Conservation (phyloP, 2,113 vertebrate genomes). For the Potamarius usumacintae region DNA sequence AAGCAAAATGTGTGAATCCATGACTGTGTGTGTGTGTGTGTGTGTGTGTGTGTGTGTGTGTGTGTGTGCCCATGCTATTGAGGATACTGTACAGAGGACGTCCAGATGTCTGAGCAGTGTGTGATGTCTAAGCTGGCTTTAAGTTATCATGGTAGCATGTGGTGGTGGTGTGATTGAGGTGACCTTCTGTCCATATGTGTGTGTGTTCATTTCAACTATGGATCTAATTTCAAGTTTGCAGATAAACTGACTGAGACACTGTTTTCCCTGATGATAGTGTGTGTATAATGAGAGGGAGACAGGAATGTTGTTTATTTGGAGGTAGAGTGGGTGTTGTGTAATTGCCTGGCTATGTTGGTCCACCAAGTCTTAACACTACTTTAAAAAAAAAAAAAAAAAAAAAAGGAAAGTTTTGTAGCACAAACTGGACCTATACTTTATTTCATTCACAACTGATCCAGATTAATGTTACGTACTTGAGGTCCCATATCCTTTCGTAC, state of each 20-base stretch:
- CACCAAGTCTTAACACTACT: background rate
- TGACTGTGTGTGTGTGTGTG: background rate
- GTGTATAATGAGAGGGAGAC: background rate
- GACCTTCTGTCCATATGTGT: background rate
- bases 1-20: background rate
- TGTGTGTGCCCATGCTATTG: background rate
- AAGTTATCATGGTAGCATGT: background rate
- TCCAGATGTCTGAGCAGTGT: constrained; percentile 51
- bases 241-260: background rate
- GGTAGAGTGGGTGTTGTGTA: background rate
- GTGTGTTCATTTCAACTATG: background rate
- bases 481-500: background rate
- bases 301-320: background rate
- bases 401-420: background rate
- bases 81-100: constrained; percentile 7
- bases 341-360: background rate
- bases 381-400: background rate
- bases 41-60: background rate
- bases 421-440: background rate
- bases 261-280: background rate
- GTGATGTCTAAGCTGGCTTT: constrained; percentile 15
- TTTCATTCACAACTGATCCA: background rate
- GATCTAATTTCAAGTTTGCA: background rate
- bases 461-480: background rate
- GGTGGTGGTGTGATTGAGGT: background rate